Evolutionary conservation across 1,140 invertebrate genomes (phyloP).

Genomic region (Daktulosphaira vitifoliae): DNA sequence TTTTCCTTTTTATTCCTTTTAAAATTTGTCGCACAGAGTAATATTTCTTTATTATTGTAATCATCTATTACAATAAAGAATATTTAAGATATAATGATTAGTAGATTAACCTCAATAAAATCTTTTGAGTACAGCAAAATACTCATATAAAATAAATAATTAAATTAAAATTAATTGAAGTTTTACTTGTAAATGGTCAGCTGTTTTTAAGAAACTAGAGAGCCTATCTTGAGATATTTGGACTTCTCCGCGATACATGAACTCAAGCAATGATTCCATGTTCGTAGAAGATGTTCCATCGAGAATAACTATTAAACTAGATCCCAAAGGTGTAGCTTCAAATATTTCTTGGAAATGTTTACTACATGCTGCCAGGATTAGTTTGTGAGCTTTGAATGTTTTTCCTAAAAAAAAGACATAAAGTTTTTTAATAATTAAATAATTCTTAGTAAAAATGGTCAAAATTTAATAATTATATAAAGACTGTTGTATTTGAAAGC

Average conservation of each 20-base stretch:
- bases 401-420: constrained; percentile 56
- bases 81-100: no score
- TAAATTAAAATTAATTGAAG: no score
- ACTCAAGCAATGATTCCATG: constrained; percentile 80
- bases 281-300: constrained; percentile 79
- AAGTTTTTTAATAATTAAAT: background rate
- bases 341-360: constrained; percentile 88
- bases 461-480: no score
- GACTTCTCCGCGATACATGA: constrained; percentile 89
- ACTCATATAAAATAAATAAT: no score
- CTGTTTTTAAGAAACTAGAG: constrained; percentile 80
- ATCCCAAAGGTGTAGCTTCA: constrained; percentile 72
- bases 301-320: constrained; percentile 72
- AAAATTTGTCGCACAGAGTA: no score
- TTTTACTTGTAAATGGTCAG: constrained; percentile 74
- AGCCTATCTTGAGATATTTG: constrained; percentile 82
- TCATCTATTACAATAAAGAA: no score
- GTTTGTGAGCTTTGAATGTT: constrained; percentile 80
- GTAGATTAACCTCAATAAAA: no score
- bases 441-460: no score
- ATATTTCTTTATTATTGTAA: no score
- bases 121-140: no score
- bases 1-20: no score
- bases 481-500: no score
- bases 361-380: constrained; percentile 86